Percentiles rank a stretch among this genome's conserved stretches.
Conservation (phyloP, 2,797 vertebrate species). For the Masticophis lateralis region DNA sequence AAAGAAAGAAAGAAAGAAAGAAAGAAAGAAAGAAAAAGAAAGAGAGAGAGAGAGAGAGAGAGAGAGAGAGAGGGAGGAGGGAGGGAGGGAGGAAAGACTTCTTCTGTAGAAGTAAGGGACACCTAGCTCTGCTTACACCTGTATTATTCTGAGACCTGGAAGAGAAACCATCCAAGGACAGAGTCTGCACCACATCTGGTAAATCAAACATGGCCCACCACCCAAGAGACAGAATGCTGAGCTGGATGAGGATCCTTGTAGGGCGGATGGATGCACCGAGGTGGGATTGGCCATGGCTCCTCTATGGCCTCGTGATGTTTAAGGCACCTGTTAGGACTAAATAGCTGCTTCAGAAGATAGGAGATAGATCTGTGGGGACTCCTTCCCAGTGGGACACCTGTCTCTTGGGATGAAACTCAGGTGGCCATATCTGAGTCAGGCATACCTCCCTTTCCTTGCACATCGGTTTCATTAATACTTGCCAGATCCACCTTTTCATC, state of each 20-base stretch:
- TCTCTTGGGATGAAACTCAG: neutral
- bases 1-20: no score
- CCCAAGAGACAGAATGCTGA: neutral
- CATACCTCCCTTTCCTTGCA: neutral
- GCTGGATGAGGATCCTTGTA: neutral
- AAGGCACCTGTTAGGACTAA: neutral
- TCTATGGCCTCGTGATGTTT: neutral
- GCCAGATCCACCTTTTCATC: neutral
- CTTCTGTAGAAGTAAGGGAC: neutral
- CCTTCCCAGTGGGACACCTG: neutral
- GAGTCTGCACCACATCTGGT: neutral
- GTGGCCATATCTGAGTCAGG: neutral
- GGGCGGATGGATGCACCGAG: neutral
- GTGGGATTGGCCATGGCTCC: neutral
- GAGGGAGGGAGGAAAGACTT: neutral
- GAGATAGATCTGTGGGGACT: neutral
- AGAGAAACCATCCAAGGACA: neutral
- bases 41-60: neutral
- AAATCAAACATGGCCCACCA: neutral
- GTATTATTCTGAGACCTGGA: neutral
- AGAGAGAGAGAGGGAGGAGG: no score
- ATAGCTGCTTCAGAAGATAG: neutral
- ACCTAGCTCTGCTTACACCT: neutral
- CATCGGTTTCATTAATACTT: neutral
- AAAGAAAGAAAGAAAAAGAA: rapidly evolving